Base-by-base conservation (phyloP, 2,797 vertebrate species). In the Sternotherus odoratus region DNA sequence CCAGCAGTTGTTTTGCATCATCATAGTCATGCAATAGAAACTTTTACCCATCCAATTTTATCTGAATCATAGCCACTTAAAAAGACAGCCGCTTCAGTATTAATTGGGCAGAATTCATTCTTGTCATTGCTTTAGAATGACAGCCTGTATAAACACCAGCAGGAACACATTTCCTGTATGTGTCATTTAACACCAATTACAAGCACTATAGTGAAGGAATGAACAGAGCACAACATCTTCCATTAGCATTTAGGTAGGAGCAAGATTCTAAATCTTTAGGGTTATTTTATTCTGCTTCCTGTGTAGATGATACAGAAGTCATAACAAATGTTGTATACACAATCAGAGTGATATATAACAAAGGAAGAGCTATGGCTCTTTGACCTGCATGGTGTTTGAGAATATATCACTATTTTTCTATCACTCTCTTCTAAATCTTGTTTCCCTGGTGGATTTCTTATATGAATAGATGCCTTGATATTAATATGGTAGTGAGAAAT, bases 371-470 rank as follows among this genome's bases (percentile, higher is more conserved):
- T 53, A 54, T 21, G 87, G 79, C 82, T 86, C 90, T 95, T 93
- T 90, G 90, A 93, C 83, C 82, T 79, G 78, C 36, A 10, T 24
- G 83, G 33, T 51, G 84, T 87, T 78, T 95, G 78, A 83, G 80
- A 94, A 91, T 93, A 94, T 94, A 87, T 94, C 84, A 89, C 56
- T 66, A n/a, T 24, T 91, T 92, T 95, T 63, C 56, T 78, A 77
- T 7, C 75, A 63, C 0, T 77, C 57, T 95, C 91, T 77, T 79
- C 54, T 24, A 69, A 10, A 69, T 21, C 11, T 69, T 10, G 5
- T 63, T 50, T 89, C 88, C 21, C 1, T 0, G 16, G 3, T 50
- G n/a, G 21, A 12, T 75, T 86, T 94, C 16, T 57, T 84, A 79
- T 36, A 54, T 24, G 56, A 85, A 89, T 51, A 93, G 36, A 6